Evolutionary conservation across 2,113 vertebrate species (phyloP).

Genomic region (Aix galericulata): DNA sequence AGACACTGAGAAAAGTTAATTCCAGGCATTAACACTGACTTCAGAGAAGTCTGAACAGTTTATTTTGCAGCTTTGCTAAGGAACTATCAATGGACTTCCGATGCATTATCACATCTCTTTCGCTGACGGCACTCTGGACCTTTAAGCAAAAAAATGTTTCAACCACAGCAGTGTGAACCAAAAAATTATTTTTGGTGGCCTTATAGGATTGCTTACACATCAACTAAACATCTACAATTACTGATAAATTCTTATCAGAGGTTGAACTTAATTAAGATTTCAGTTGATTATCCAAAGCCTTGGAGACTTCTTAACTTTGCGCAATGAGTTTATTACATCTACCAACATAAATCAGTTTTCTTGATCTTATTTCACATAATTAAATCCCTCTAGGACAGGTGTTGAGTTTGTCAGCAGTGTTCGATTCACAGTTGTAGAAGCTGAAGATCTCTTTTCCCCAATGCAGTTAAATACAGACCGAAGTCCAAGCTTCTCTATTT

Average conservation of each 20-base stretch:
- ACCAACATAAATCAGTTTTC: neutral
- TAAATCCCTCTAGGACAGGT: neutral
- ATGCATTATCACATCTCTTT: neutral
- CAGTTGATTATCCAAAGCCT: slow-evolving; percentile 11
- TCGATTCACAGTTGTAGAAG: neutral
- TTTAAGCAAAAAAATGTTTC: neutral
- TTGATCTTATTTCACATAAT: neutral
- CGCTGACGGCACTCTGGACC: neutral
- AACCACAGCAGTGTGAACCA: neutral
- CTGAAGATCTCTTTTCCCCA: neutral
- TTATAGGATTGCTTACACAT: neutral
- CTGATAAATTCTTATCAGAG: neutral
- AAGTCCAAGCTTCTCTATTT: neutral
- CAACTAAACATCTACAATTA: neutral
- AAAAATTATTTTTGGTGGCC: neutral
- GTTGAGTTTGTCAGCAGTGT: neutral
- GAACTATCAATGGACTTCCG: neutral
- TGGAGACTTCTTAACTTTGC: neutral
- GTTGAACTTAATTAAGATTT: slow-evolving; percentile 23
- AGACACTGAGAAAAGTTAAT: neutral
- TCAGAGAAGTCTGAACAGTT: neutral
- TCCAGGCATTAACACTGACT: neutral
- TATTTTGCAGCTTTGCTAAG: neutral
- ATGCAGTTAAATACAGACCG: neutral
- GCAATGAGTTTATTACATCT: neutral